Evolutionary conservation across 2,888 invertebrate species (phyloP).

Genomic region (Noctua pronuba): DNA sequence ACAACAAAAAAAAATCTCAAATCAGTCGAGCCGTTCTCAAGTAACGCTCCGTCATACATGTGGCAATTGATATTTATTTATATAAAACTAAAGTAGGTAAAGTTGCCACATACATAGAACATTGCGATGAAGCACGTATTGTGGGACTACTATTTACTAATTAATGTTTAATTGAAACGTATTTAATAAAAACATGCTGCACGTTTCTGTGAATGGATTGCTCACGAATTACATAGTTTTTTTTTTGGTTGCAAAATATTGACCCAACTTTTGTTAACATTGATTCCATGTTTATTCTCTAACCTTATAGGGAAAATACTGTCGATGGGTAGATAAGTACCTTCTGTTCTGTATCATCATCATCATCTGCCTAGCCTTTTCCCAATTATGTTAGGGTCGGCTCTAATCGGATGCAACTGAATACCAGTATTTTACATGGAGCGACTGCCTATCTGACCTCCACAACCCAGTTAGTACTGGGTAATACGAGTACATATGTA

Average conservation of each 20-base stretch:
- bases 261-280: neutral
- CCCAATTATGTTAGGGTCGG: too few relatives aligned
- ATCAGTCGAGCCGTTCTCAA: too few relatives aligned
- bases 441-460: too few relatives aligned
- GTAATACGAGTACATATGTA: too few relatives aligned
- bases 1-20: too few relatives aligned
- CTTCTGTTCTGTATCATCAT: neutral
- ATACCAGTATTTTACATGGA: too few relatives aligned
- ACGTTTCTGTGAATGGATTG: conserved; percentile 14
- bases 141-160: conserved; percentile 25
- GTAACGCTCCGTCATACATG: too few relatives aligned
- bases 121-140: conserved; percentile 32
- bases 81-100: neutral
- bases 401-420: too few relatives aligned
- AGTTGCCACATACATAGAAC: conserved; percentile 14
- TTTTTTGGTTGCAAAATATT: neutral
- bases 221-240: neutral
- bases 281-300: neutral
- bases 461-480: too few relatives aligned
- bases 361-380: too few relatives aligned
- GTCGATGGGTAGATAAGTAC: neutral
- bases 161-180: neutral
- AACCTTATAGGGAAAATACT: neutral
- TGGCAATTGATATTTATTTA: too few relatives aligned
- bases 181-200: neutral